These are phyloP conservation scores for Odontocolon sp. DNA, from an alignment of 2,888 invertebrate species.

Conservation along the genomic window DNA sequence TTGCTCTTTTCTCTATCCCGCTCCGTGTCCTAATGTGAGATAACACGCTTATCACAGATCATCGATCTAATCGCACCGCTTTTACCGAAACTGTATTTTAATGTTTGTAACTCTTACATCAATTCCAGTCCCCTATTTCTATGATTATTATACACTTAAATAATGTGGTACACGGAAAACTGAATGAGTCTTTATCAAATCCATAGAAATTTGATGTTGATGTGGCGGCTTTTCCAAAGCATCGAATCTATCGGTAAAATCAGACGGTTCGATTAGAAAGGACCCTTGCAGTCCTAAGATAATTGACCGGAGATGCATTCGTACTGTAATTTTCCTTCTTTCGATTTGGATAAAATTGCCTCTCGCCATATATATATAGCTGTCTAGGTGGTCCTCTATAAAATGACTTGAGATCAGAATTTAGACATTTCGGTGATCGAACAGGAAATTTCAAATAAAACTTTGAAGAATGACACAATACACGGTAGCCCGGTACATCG, in stretches of 20 bases:
- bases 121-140: too few relatives aligned
- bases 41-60: too few relatives aligned
- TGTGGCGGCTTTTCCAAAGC: too few relatives aligned
- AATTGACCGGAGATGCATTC: background rate
- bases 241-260: background rate
- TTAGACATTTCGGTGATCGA: background rate
- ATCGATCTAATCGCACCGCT: too few relatives aligned
- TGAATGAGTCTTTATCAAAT: too few relatives aligned
- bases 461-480: constrained; percentile 24
- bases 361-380: background rate
- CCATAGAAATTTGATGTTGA: too few relatives aligned
- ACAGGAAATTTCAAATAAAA: constrained; percentile 6
- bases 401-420: background rate
- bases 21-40: too few relatives aligned
- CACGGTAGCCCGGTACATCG: constrained; percentile 24
- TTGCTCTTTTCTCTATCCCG: too few relatives aligned
- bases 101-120: too few relatives aligned
- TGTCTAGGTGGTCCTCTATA: background rate
- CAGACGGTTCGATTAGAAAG: background rate
- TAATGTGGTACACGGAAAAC: too few relatives aligned
- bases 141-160: too few relatives aligned
- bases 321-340: background rate
- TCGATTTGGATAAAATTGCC: background rate
- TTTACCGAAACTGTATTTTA: too few relatives aligned
- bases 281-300: background rate